A percentile compares a stretch with the other conserved stretches of the same genome.
phyloP scores from a whole-genome alignment of 2,797 vertebrate genomes.

The Scarus forsteni region DNA sequence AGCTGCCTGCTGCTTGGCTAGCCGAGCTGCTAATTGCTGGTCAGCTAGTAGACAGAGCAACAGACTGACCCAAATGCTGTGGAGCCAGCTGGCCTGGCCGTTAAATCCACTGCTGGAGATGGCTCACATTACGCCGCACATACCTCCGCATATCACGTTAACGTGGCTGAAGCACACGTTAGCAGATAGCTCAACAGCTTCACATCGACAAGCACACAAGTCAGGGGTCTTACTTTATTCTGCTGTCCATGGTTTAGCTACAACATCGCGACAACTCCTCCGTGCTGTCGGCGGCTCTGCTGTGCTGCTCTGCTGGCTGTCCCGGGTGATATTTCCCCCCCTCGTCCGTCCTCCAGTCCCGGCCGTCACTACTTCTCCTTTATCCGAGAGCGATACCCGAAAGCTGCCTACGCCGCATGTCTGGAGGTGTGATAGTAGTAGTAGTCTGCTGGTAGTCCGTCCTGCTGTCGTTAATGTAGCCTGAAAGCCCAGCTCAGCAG shows the following conservation, averaged over 20 bases:
- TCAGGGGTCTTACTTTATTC: conserved; percentile 89
- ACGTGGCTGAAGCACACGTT: background rate
- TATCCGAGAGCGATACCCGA: conserved; percentile 42
- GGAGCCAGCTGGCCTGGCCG: conserved; percentile 68
- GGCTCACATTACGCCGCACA: conserved; percentile 58
- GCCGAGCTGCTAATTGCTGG: conserved; percentile 65
- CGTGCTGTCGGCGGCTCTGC: conserved; percentile 67
- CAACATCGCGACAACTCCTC: conserved; percentile 88
- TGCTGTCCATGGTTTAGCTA: conserved; percentile 91
- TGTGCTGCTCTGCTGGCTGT: conserved; percentile 50
- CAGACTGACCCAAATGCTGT: conserved; percentile 69
- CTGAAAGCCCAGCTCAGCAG: conserved; percentile 55
- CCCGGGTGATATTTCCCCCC: conserved; percentile 36
- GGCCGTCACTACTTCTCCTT: conserved; percentile 24
- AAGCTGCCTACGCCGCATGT: conserved; percentile 56
- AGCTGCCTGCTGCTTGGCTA: conserved; percentile 43
- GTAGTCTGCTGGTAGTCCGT: conserved; percentile 1
- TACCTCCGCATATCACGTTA: conserved; percentile 31
- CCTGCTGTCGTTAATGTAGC: conserved; percentile 23
- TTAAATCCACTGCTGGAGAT: conserved; percentile 59
- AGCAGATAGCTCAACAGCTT: conserved; percentile 49
- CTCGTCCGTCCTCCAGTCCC: conserved; percentile 43
- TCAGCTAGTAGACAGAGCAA: conserved; percentile 56
- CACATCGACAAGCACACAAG: conserved; percentile 18
- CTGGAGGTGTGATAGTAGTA: conserved; percentile 20